phyloP scores from a whole-genome alignment of 2,888 invertebrate genomes.

The Drosophila yooni region DNA sequence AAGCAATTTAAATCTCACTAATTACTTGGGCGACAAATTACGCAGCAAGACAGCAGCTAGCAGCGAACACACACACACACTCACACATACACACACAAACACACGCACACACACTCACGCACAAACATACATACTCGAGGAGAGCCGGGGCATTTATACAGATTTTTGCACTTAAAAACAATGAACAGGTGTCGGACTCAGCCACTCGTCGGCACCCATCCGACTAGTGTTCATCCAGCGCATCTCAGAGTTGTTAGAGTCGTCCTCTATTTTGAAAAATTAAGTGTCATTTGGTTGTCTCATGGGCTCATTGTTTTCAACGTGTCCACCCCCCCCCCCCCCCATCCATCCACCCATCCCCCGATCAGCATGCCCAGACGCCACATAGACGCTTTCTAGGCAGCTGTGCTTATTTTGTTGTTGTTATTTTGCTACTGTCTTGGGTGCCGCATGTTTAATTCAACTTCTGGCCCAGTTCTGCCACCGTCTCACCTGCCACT shows the following conservation, averaged over 20 bases:
- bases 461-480: constrained; percentile 18
- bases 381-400: constrained; percentile 29
- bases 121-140: constrained; percentile 1
- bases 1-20: constrained; percentile 84
- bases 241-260: constrained; percentile 13
- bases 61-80: constrained; percentile 23
- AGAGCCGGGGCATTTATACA: constrained; percentile 31
- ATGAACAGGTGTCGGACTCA: constrained; percentile 52
- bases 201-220: not conserved
- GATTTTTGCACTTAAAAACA: constrained; percentile 45
- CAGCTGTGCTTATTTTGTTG: constrained; percentile 14
- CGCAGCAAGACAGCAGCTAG: constrained; percentile 49
- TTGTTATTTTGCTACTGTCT: constrained; percentile 27
- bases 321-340: constrained; percentile 19
- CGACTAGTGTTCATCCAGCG: constrained; percentile 6
- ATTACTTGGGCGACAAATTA: constrained; percentile 84
- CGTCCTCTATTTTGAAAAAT: constrained; percentile 72
- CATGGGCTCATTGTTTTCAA: constrained; percentile 64
- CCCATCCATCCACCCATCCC: no score
- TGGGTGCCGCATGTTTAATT: constrained; percentile 55
- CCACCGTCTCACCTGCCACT: not conserved
- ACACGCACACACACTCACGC: constrained; percentile 9
- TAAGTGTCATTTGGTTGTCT: constrained; percentile 73
- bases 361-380: not conserved
- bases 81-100: constrained; percentile 11